A percentile compares a stretch with the other conserved stretches of the same genome.
These are phyloP conservation scores for Agonopterix heracliana DNA, from an alignment of 2,888 invertebrate species.

Conservation along the genomic window DNA sequence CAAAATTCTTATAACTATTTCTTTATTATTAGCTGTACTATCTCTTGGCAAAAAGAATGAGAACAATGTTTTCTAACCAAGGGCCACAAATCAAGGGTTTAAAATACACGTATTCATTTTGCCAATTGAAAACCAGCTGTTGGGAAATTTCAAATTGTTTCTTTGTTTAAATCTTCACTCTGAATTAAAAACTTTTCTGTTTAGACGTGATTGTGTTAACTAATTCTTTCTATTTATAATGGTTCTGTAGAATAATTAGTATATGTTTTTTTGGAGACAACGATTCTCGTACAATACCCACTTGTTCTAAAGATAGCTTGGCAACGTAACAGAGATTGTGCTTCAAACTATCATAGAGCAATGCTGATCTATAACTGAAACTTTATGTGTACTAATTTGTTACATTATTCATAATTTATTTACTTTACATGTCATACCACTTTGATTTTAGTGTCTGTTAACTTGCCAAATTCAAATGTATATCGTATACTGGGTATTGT, in stretches of 20 bases:
- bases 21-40: slow-evolving; percentile 12
- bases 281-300: slow-evolving; percentile 38
- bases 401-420: no score
- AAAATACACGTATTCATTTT: slow-evolving; percentile 26
- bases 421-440: not conserved
- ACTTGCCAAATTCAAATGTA: not conserved
- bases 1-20: slow-evolving; percentile 36
- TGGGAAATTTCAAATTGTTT: slow-evolving; percentile 25
- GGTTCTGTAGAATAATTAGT: slow-evolving; percentile 64
- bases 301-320: not conserved
- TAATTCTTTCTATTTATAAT: slow-evolving; percentile 47
- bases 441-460: not conserved
- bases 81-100: not conserved
- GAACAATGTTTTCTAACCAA: not conserved
- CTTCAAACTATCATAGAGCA: no score
- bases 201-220: slow-evolving; percentile 72
- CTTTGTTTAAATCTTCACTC: slow-evolving; percentile 10
- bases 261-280: slow-evolving; percentile 45
- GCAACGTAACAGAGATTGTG: no score
- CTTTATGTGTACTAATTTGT: no score
- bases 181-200: slow-evolving; percentile 32
- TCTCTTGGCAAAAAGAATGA: slow-evolving; percentile 34
- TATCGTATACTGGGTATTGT: slow-evolving; percentile 32
- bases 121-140: slow-evolving; percentile 25
- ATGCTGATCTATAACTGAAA: no score